Base-by-base conservation (phyloP, 2,797 vertebrate genomes). In the Macropus fuliginosus region DNA sequence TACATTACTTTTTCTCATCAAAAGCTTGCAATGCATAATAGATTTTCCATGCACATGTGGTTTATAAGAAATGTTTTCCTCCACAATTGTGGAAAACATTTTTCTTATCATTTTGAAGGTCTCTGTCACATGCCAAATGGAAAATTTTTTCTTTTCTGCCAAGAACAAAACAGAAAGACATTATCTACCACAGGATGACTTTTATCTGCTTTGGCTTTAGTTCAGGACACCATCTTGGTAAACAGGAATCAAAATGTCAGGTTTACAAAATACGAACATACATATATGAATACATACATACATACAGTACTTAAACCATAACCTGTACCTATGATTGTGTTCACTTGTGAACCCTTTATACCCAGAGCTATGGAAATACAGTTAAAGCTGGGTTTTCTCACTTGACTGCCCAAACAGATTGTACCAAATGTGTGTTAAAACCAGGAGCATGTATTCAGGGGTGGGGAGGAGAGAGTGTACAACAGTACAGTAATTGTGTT, bases 141-240 rank as follows among this genome's bases (percentile, higher is more conserved):
- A 56, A 95, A 94, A 16, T 0, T 89, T 97, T 95, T 97, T 96
- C 96, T 95, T 96, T 97, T 96, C 55, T 91, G 59, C 11, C 40
- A 92, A 96, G 97, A 91, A 95, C 89, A 34, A 94, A 90, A 97
- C 56, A 97, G 62, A 97, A 96, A 96, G 90, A 10, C 5, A 16
- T 56, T 96, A 94, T 96, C 62, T 95, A 92, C 96, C 94, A 93
- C 96, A 97, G 96, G 97, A 97, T 98, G 81, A 97, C 90, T 94
- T 95, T 96, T 97, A 93, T 97, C 96, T 97, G 16, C 94, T 95
- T 52, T 28, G 62, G 93, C 94, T 56, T 6, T 13, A 96, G 81
- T 62, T 90, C 92, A 97, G 96, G 96, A 98, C 95, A 91, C 93
- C 55, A 98, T 92, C 92, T 55, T 95, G 92, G 91, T 95, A 98